Base-by-base conservation (phyloP, 2,113 vertebrate genomes). In the Corydoras sp. region DNA sequence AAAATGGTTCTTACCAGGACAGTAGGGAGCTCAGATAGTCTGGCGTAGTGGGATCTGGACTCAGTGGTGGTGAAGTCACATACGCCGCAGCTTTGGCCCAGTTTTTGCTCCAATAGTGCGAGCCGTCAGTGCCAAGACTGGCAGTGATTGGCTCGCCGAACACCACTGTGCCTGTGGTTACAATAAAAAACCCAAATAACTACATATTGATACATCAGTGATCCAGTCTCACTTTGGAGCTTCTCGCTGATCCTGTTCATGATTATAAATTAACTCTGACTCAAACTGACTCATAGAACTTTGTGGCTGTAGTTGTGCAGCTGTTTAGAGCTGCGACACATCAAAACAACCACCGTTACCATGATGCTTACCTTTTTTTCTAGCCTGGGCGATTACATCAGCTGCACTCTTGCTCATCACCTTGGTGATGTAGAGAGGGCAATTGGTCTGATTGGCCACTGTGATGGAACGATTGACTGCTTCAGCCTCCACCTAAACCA, bases 21-120 rank as follows among this genome's bases (percentile, higher is more conserved):
- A 99, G 90, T 70, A 99, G 88, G 0, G 97, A 98, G 90, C 91
- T 98, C 83, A 99, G 95, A 76, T 98, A 98, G 87, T 99, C 97
- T 3, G 95, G 94, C 43, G 96, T 98, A 82, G 95, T 95, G 0
- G 95, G 95, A 86, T 99, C 97, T 0, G 96, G 94, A 80, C 95
- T 99, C 83, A 99, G 89, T 0, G 97, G 94, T 0, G 97, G 97
- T 4, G 95, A 98, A 24, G 95, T 97, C 75, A 99, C 91, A n/a
- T 91, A 99, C 69, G 97, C 95, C 0, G 97, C 97, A 0, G 97
- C 96, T 84, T 99, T 99, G 68, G 96, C 95, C 97, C 97, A 99
- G 78, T 99, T 99, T 89, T 99, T 99, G 88, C 95, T 99, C 97
- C 97, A 99, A 51, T 99, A 99, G 84, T 99, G 95, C 7, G 95